phyloP scores from a whole-genome alignment of 1,140 invertebrate genomes.

The Amyelois transitella region DNA sequence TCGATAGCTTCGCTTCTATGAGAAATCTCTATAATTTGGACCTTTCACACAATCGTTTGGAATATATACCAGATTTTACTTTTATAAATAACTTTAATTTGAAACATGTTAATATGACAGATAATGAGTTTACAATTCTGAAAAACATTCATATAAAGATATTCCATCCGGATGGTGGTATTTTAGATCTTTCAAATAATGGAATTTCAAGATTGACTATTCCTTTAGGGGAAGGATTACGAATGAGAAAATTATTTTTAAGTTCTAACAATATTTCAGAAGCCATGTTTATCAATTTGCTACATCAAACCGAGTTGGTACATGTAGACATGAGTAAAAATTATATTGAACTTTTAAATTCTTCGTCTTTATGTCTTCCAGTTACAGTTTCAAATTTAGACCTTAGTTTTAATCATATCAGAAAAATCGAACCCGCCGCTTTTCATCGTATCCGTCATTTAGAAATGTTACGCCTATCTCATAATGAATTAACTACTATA shows the following conservation, averaged over 20 bases:
- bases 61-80: slow-evolving; percentile 38
- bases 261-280: slow-evolving; percentile 49
- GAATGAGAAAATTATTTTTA: slow-evolving; percentile 35
- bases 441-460: slow-evolving; percentile 36
- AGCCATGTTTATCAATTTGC: slow-evolving; percentile 32
- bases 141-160: slow-evolving; percentile 37
- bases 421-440: slow-evolving; percentile 37
- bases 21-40: slow-evolving; percentile 52
- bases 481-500: slow-evolving; percentile 38
- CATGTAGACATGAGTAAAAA: slow-evolving; percentile 47
- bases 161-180: slow-evolving; percentile 45
- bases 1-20: slow-evolving; percentile 46
- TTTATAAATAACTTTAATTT: slow-evolving; percentile 39
- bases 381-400: slow-evolving; percentile 35
- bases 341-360: slow-evolving; percentile 34
- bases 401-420: slow-evolving; percentile 45
- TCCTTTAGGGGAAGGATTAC: slow-evolving; percentile 37
- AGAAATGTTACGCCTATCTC: slow-evolving; percentile 37
- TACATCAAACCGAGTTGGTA: slow-evolving; percentile 31
- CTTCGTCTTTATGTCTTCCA: slow-evolving; percentile 42
- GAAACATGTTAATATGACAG: slow-evolving; percentile 44
- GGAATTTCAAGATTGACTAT: slow-evolving; percentile 36
- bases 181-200: slow-evolving; percentile 55
- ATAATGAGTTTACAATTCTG: slow-evolving; percentile 39
- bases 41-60: slow-evolving; percentile 49